Base-by-base conservation (phyloP, 2,797 vertebrate genomes). In the Botia almorhae region DNA sequence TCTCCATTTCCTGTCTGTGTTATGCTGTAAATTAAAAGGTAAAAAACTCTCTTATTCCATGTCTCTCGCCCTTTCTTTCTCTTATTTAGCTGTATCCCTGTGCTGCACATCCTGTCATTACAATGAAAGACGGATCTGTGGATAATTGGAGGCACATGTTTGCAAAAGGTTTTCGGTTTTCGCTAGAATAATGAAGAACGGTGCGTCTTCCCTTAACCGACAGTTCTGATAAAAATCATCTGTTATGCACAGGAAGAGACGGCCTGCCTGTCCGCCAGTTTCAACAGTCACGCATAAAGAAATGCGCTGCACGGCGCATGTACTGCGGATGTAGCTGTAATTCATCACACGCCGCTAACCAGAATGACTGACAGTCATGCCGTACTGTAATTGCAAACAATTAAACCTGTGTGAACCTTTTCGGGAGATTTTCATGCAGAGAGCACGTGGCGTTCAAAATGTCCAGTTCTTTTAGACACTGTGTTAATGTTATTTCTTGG, bases 221-320 rank as follows among this genome's bases (percentile, higher is more conserved):
- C 43, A 67, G 67, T 81, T 82, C 76, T 88, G 88, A 91, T 89
- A 90, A 76, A 90, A 91, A 88, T 92, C 81, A 88, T 92, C 87
- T 87, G 76, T 89, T 83, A 63, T 48, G 26, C 88, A 88, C 85
- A 83, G 89, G 86, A 85, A 78, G 12, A 84, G 82, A 65, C 67
- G 64, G 75, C 78, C 81, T 84, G 73, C 70, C 81, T 78, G 11
- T 78, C 19, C 7, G 33, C 48, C 75, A 64, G 36, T 82, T 48
- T 81, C 51, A 82, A 71, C 78, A 64, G 78, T 68, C 4, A 69
- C 69, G 73, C 56, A 86, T 87, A 91, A 92, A 86, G 76, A 86
- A 71, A 69, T 53, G 76, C 67, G 88, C 88, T 89, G 89, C 90
- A 88, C 58, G 8, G 46, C 17, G 14, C 26, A 51, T 43, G 36